Conservation (phyloP, 2,888 invertebrate genomes). For the Athalia rosae region DNA sequence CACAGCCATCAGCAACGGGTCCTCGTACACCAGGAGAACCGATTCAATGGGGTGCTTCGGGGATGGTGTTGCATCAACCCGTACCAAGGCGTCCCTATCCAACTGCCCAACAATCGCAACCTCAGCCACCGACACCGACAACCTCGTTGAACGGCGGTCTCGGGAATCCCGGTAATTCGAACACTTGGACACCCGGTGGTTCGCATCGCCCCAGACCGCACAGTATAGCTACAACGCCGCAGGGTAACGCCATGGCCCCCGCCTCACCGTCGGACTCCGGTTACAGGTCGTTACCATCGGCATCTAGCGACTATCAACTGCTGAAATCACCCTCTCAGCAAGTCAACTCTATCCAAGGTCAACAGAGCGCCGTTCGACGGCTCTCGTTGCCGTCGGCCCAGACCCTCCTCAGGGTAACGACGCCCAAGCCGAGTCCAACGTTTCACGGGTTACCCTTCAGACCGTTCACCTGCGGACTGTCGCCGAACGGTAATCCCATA, state of each 20-base stretch:
- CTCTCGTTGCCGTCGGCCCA: conserved; percentile 76
- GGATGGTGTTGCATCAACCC: conserved; percentile 71
- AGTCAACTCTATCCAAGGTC: conserved; percentile 54
- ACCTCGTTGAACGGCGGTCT: conserved; percentile 59
- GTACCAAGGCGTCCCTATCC: conserved; percentile 69
- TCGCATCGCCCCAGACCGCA: conserved; percentile 67
- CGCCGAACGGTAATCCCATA: conserved; percentile 73
- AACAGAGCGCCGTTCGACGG: conserved; percentile 73
- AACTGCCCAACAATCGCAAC: conserved; percentile 77
- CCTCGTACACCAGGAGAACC: conserved; percentile 65
- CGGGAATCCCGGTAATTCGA: conserved; percentile 64
- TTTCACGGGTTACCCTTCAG: conserved; percentile 78
- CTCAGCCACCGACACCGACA: conserved; percentile 74
- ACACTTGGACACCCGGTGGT: conserved; percentile 67
- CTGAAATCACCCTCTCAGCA: conserved; percentile 73
- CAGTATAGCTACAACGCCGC: conserved; percentile 69
- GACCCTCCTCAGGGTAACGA: conserved; percentile 73
- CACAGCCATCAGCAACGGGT: conserved; percentile 56
- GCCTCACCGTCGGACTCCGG: conserved; percentile 75
- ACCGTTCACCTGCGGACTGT: conserved; percentile 72
- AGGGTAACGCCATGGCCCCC: conserved; percentile 57
- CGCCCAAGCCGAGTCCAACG: conserved; percentile 79
- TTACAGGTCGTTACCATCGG: conserved; percentile 77
- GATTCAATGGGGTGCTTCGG: conserved; percentile 70
- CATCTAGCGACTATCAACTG: conserved; percentile 80